Percentiles rank a stretch among this genome's conserved stretches.
phyloP scores from a whole-genome alignment of 2,888 invertebrate species.

The Synanthedon formicaeformis region DNA sequence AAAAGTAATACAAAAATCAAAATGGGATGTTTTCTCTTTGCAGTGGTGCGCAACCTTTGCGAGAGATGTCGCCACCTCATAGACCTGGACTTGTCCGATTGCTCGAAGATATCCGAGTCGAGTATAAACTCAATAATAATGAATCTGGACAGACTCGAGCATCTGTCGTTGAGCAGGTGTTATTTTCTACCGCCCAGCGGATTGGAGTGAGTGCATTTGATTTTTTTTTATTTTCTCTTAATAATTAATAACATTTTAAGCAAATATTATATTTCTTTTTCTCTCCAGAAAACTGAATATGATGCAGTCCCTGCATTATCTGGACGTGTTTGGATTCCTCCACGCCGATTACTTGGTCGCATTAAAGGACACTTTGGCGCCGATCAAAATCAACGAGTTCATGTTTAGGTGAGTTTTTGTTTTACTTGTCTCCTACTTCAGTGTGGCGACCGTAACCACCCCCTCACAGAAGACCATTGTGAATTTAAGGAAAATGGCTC shows the following conservation, averaged over 20 bases:
- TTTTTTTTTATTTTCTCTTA: not conserved
- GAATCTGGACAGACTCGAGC: conserved; percentile 77
- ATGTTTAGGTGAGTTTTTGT: conserved; percentile 47
- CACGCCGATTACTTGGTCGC: conserved; percentile 60
- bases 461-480: too few species aligned
- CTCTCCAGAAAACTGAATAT: conserved; percentile 64
- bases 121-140: conserved; percentile 44
- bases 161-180: conserved; percentile 81
- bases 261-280: too few species aligned
- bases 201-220: conserved; percentile 73
- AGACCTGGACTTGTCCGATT: conserved; percentile 92
- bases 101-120: conserved; percentile 75
- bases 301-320: conserved; percentile 75
- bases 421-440: not conserved
- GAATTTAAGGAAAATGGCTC: too few species aligned
- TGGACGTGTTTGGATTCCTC: conserved; percentile 87
- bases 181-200: conserved; percentile 81
- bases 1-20: too few species aligned
- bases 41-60: conserved; percentile 76
- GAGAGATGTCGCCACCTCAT: conserved; percentile 76
- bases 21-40: conserved; percentile 11
- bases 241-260: not conserved
- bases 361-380: conserved; percentile 42
- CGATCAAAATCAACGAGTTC: conserved; percentile 53
- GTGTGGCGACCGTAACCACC: too few species aligned